These are phyloP conservation scores for Acheta domesticus DNA, from an alignment of 2,888 invertebrate genomes.

Conservation along the genomic window DNA sequence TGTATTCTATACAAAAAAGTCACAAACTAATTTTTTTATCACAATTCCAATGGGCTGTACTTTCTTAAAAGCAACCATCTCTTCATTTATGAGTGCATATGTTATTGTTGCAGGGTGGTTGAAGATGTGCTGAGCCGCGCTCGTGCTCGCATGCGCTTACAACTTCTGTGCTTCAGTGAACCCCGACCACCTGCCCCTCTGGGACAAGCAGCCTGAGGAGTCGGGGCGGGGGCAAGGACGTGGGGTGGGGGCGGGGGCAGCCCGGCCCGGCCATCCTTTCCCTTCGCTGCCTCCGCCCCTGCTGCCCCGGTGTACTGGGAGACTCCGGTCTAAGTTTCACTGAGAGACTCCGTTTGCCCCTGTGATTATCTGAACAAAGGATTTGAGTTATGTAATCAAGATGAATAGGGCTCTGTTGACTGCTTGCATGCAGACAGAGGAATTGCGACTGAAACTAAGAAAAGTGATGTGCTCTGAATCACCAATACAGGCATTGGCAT, in stretches of 20 bases:
- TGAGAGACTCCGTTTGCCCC: neutral
- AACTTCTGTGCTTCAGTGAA: conserved; percentile 58
- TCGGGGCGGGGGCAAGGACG: conserved; percentile 20
- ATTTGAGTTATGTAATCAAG: too few species aligned
- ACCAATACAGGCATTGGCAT: too few species aligned
- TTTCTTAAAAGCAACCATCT: too few species aligned
- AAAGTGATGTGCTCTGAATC: too few species aligned
- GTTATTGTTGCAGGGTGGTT: conserved; percentile 53
- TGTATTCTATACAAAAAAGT: too few species aligned
- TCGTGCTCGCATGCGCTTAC: conserved; percentile 64
- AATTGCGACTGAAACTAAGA: too few species aligned
- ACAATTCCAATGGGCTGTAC: too few species aligned
- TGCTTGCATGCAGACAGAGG: too few species aligned
- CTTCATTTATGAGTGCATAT: too few species aligned
- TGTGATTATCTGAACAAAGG: neutral
- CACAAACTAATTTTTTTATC: too few species aligned
- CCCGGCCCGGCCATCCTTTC: neutral
- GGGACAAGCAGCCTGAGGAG: conserved; percentile 23
- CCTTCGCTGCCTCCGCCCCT: neutral
- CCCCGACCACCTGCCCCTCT: neutral
- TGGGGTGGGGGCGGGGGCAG: neutral
- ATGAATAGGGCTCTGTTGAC: too few species aligned
- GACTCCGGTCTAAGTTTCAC: conserved; percentile 26
- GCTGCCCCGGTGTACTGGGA: conserved; percentile 29
- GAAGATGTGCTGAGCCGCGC: conserved; percentile 61